Conservation (phyloP, 2,888 invertebrate species). For the Drepana falcataria region DNA sequence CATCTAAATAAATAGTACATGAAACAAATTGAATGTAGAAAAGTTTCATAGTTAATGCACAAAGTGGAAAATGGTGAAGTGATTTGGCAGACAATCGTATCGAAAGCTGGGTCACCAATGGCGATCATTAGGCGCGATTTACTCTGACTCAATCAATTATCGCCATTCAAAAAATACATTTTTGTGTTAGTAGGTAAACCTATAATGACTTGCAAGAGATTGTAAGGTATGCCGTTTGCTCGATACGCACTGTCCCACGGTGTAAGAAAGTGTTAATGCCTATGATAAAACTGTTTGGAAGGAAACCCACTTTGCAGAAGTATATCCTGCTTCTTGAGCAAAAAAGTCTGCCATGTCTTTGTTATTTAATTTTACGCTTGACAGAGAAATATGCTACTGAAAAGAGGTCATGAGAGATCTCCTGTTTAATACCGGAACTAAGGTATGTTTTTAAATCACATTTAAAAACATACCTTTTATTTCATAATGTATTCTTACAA, state of each 20-base stretch:
- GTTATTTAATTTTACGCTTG: no score
- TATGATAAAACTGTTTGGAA: not conserved
- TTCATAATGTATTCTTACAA: no score
- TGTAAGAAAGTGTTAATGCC: not conserved
- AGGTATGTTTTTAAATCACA: no score
- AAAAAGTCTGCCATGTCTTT: no score
- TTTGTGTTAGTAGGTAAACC: slow-evolving; percentile 34
- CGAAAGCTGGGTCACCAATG: slow-evolving; percentile 30
- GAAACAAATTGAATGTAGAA: slow-evolving; percentile 13
- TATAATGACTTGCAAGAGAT: slow-evolving; percentile 18
- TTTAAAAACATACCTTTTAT: no score
- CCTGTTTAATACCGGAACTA: no score
- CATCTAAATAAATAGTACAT: slow-evolving; percentile 6
- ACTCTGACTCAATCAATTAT: slow-evolving; percentile 33
- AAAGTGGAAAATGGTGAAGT: slow-evolving; percentile 32
- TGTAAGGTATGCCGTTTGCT: slow-evolving; percentile 1
- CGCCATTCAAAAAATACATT: slow-evolving; percentile 26
- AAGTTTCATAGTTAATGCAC: slow-evolving; percentile 24
- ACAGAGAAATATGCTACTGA: no score
- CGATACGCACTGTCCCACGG: slow-evolving; percentile 1
- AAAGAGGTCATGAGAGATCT: no score
- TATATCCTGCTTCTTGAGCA: no score
- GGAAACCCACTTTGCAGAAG: no score
- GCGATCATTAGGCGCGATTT: slow-evolving; percentile 26
- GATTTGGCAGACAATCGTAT: slow-evolving; percentile 34